Evolutionary conservation across 2,113 vertebrate species (phyloP), one percentile per base, ranked within the genome.

Genomic region (Anguilla rostrata): DNA sequence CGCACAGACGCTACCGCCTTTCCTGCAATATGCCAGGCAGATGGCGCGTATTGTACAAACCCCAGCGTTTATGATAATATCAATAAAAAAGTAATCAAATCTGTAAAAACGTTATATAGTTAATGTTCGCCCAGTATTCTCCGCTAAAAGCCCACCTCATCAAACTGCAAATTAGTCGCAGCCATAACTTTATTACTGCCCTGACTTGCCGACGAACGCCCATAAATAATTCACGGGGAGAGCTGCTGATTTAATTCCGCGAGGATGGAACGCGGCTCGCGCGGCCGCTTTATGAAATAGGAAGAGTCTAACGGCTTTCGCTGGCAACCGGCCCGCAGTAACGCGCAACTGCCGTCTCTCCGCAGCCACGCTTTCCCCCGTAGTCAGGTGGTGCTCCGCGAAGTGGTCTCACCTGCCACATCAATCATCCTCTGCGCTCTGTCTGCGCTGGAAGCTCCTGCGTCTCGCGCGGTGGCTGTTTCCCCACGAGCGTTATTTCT

Each of bases 141-240:
- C 89, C 53, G 89, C 93, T 94, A 93, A 94, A 94, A 94, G 93
- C 94, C 91, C 90, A 94, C 90, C 93, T 95, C 93, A 95, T 96
- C 94, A 96, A 94, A 94, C 92, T 91, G 93, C 91, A 95, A 94
- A 95, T 95, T 95, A 95, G 93, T 93, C 93, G 91, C 88, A 15
- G 92, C 91, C 87, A 26, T 95, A 95, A 96, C 93, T 95, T 95
- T 95, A 96, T 97, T 96, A 96, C 85, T 81, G 88, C 40, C 71
- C 87, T 89, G 87, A 66, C 94, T 90, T 14, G 75, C 90, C 92
- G 82, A 93, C 78, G 92, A 86, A 92, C 94, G 91, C 94, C 94
- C 94, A 94, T 97, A 96, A 96, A 97, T 96, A 96, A 96, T 94
- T 96, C 95, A 96, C 94, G 91, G 90, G 57, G 94, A 93, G 95